Evolutionary conservation across 2,113 vertebrate species (phyloP).

Genomic region (Talpa occidentalis): DNA sequence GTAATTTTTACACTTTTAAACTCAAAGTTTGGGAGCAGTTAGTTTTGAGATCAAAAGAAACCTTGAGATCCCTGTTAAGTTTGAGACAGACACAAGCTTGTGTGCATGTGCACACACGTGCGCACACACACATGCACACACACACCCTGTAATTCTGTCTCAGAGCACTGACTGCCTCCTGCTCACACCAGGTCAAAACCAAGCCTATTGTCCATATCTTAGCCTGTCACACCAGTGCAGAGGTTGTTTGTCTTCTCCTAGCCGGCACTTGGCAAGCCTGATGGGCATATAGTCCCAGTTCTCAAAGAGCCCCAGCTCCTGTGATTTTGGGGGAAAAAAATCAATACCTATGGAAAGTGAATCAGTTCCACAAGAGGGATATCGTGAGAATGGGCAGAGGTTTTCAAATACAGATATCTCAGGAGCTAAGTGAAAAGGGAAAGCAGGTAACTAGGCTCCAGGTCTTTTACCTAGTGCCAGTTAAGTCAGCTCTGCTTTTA

Average conservation of each 20-base stretch:
- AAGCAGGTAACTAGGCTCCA: neutral
- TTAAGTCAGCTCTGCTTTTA: constrained; percentile 15
- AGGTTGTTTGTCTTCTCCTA: neutral
- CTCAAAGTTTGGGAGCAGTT: constrained; percentile 20
- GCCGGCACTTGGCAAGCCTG: neutral
- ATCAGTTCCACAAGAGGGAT: neutral
- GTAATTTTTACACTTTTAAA: neutral
- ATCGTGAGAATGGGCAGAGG: neutral
- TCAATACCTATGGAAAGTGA: neutral
- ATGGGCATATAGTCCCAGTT: neutral
- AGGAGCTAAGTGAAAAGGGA: neutral
- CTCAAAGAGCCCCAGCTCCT: neutral
- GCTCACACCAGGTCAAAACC: neutral
- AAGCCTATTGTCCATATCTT: neutral
- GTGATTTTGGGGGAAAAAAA: neutral
- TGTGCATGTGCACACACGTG: no score
- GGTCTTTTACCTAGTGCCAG: neutral
- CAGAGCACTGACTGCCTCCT: neutral
- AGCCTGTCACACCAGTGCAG: neutral
- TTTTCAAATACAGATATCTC: neutral
- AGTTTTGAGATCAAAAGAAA: constrained; percentile 41
- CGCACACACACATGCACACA: neutral
- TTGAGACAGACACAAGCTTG: constrained; percentile 5
- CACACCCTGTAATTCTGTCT: neutral
- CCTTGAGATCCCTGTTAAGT: neutral